A percentile compares a stretch with the other conserved stretches of the same genome.
Conservation (phyloP, 2,888 invertebrate species). For the Bibio marci region DNA sequence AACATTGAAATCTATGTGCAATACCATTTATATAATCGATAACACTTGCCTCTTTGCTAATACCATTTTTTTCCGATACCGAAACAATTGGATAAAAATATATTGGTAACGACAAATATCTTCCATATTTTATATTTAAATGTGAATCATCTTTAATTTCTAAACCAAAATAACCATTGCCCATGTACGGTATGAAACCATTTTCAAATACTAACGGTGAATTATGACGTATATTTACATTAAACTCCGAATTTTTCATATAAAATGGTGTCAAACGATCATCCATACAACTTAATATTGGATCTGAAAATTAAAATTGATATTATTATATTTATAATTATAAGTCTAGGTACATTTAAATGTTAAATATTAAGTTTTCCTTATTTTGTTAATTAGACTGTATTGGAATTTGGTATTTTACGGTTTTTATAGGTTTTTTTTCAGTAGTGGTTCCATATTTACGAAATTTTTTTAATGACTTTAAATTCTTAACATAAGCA, state of each 20-base stretch:
- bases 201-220: conserved; percentile 35
- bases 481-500: not conserved
- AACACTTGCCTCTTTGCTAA: conserved; percentile 40
- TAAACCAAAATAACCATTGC: conserved; percentile 56
- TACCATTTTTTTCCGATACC: conserved; percentile 34
- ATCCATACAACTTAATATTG: conserved; percentile 44
- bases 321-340: too few relatives aligned
- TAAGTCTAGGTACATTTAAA: too few relatives aligned
- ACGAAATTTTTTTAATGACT: too few relatives aligned
- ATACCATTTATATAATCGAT: conserved; percentile 51
- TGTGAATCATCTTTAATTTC: conserved; percentile 42
- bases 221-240: conserved; percentile 46
- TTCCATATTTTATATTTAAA: conserved; percentile 46
- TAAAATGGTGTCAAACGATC: conserved; percentile 44
- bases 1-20: conserved; percentile 49
- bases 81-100: conserved; percentile 48
- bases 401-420: too few relatives aligned
- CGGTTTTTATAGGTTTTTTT: too few relatives aligned
- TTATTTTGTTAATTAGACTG: too few relatives aligned
- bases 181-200: conserved; percentile 52
- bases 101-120: conserved; percentile 46
- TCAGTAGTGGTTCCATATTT: too few relatives aligned
- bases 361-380: too few relatives aligned
- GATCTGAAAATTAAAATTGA: conserved; percentile 16
- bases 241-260: conserved; percentile 41